Conservation (phyloP, 2,113 vertebrate genomes). For the Gobiocypris rarus region DNA sequence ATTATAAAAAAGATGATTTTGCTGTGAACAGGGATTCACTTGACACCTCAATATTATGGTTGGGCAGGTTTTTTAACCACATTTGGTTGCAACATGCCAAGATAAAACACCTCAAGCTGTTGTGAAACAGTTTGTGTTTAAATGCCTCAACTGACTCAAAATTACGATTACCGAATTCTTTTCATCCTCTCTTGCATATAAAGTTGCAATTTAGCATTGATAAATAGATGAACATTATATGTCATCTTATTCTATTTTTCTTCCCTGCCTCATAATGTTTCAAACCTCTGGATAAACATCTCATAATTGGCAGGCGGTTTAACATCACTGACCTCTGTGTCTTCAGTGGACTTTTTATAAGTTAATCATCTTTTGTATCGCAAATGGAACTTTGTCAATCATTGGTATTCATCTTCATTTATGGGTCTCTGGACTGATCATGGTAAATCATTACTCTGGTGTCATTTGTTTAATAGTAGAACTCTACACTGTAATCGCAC, state of each 20-base stretch:
- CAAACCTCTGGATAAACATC: not conserved
- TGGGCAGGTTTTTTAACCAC: slow-evolving; percentile 13
- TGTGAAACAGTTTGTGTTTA: not conserved
- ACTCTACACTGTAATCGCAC: not conserved
- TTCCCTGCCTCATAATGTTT: not conserved
- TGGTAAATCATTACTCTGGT: slow-evolving; percentile 10
- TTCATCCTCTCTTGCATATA: too few relatives aligned
- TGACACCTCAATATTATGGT: not conserved
- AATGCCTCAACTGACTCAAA: not conserved
- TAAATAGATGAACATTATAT: not conserved
- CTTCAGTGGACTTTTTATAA: not conserved
- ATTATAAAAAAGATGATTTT: not conserved
- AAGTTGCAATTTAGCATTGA: not conserved
- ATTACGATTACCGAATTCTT: not conserved
- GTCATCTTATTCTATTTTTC: not conserved
- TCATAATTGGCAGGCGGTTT: not conserved
- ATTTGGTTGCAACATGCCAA: not conserved
- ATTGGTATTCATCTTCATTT: not conserved
- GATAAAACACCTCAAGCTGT: slow-evolving; percentile 6
- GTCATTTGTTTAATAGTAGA: not conserved
- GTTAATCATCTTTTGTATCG: not conserved
- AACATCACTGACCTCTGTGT: not conserved
- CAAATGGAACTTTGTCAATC: not conserved
- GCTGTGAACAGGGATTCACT: not conserved
- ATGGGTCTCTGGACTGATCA: not conserved